Evolutionary conservation across 2,113 vertebrate species (phyloP), one percentile per base, ranked within the genome.

Genomic region (Cettia cetti): DNA sequence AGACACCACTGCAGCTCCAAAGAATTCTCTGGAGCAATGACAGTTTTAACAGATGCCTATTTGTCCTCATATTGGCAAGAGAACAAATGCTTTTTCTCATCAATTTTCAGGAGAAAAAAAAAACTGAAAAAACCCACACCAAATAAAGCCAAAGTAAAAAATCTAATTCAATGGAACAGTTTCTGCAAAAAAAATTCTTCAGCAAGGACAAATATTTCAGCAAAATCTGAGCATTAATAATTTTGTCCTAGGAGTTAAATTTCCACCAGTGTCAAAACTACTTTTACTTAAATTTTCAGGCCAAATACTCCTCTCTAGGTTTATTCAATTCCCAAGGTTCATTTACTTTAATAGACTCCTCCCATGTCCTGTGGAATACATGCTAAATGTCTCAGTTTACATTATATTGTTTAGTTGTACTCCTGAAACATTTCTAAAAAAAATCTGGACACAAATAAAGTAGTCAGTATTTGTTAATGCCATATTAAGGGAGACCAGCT

Each of bases 11-110:
- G 83, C 61, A 90, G 71, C n/a, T 92, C 88, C 86, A 76, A 80
- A 94, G 44, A 92, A 80, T 65, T 77, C 85, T 88, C 79, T 93
- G 79, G 70, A 94, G 71, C 42, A 89, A 88, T 31, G 75, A 90
- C 37, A 95, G 47, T 45, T 74, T 90, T 57, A 74, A 71, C 76
- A 97, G 92, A 88, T 94, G 86, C 39, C 19, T 94, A 54, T 77
- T 79, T 94, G 50, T 86, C 64, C 76, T 78, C 60, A 26, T 74
- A 86, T 70, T 86, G 83, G 82, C 60, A 60, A 39, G 68, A 78
- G 30, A 66, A 83, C 70, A 81, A 16, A 42, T 53, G 31, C 3
- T 70, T 80, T 77, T 76, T 50, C 63, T 80, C 59, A 80, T 69
- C 17, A 70, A 14, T 39, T 90, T 91, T 77, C 35, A 75, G 37